Evolutionary conservation across 2,888 invertebrate species (phyloP).

Genomic region (Sinodicranocentrus sp.): DNA sequence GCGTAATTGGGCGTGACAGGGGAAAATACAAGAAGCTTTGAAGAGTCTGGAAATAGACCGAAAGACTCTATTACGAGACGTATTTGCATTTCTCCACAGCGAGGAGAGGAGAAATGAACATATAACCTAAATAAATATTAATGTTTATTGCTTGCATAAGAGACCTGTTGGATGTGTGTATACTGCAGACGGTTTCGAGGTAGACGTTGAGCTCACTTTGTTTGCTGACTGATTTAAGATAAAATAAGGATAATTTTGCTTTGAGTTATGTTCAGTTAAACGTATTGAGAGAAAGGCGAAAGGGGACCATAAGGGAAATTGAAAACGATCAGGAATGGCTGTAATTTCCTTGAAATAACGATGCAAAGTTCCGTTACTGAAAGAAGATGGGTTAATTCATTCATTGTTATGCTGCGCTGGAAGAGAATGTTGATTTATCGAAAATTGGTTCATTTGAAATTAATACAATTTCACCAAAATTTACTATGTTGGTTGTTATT

Average conservation of each 20-base stretch:
- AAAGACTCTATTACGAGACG: background rate
- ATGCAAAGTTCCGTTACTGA: constrained; percentile 5
- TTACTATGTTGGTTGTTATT: too few relatives aligned
- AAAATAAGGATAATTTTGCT: background rate
- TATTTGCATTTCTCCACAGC: background rate
- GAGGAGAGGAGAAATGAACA: background rate
- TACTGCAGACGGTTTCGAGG: background rate
- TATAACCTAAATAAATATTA: background rate
- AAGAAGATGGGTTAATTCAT: background rate
- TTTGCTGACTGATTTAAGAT: background rate
- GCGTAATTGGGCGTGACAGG: constrained; percentile 48
- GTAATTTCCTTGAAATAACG: constrained; percentile 13
- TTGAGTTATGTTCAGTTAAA: constrained; percentile 8
- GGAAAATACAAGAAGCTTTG: constrained; percentile 5
- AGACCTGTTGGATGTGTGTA: background rate
- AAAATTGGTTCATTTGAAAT: background rate
- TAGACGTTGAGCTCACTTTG: background rate
- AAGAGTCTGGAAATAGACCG: background rate
- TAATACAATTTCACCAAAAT: background rate
- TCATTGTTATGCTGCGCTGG: too few relatives aligned
- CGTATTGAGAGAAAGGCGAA: background rate
- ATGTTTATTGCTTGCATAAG: background rate
- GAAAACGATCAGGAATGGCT: constrained; percentile 6
- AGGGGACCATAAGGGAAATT: background rate
- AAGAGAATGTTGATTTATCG: too few relatives aligned